Evolutionary conservation across 1,140 invertebrate species (phyloP), one percentile per base, ranked within the genome.

Genomic region (Drosophila arizonae): DNA sequence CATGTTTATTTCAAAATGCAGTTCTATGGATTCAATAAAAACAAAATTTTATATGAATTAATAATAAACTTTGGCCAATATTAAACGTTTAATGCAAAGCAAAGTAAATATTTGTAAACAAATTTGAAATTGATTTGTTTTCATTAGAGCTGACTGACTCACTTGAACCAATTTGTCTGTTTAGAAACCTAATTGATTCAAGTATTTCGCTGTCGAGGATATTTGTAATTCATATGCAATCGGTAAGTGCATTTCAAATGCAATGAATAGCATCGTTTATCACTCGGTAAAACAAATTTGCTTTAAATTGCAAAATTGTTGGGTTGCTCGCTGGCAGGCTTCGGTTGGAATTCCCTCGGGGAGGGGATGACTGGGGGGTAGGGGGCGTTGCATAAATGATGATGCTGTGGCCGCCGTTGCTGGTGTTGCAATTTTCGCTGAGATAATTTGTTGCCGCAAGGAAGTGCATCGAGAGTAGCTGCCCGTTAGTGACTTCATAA

Each of bases 231-330:
- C 46, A 72, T 72, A 67, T 33, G 33, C 55, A 67, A 61, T 61
- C 56, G 70, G 30, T 50, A 58, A 60, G 52, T 71, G 69, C 65
- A 58, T 46, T 66, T 66, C 50, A 73, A 73, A 62, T 68, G 41
- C 65, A 65, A 77, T 48, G 62, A 77, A 78, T 61, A 33, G 75
- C 67, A 43, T 79, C 68, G 66, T 76, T 86, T 79, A 78, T 79
- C 82, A 86, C 55, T 72, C 63, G 30, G 33, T 50, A 48, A 45
- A 55, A 55, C 66, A 76, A 87, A 72, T 87, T 81, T 72, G 55
- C 43, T 48, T 69, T 76, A 74, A 71, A 81, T 79, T 65, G 46
- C 50, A 73, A 58, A 80, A 74, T 62, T 74, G 58, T 36, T 41
- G 21, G 21, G 21, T 24, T 24, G 21, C 21, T 24, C 21, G 21